Base-by-base conservation (phyloP, 92 coral and sea anemone species). In the Porites evermanni region DNA sequence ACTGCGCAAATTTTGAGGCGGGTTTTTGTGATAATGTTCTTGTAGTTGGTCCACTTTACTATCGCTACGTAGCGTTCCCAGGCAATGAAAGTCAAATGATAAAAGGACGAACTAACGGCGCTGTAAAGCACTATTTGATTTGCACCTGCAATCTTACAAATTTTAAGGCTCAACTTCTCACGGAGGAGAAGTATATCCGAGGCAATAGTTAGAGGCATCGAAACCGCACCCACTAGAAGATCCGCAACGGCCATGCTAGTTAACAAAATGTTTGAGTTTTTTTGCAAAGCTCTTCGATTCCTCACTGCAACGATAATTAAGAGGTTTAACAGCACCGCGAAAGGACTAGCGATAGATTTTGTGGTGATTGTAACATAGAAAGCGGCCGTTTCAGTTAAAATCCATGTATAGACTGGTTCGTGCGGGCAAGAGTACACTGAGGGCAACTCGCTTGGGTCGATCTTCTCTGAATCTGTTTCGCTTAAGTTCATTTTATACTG, bases 241-340 rank as follows among this genome's bases (percentile, higher is more conserved):
- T 82, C 86, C 1, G 79, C 79, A 7, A 47, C 86, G 29, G 86
- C 86, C 86, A 71, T 29, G 63, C 86, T 82, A 32, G 63, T 19
- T 9, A 71, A 21, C 63, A 82, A 50, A 47, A 72, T 72, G 71
- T 60, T 82, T 8, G 78, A 82, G 70, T 81, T 81, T 12, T 21
- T 72, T n/a, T 82, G 19, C 13, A 81, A 47, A 54, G 58, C 23
- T 72, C 16, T 72, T 20, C 59, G 65, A 32, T 23, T 69, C 1
- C 20, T 69, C 32, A 68, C 67, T 0, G 85, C 85, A 12, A 80
- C 21, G 75, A 80, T 80, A 11, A 68, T 53, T 10, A 80, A 53
- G n/a, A 80, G 4, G 76, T 80, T 69, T 10, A 80, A 51, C 8
- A 68, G 14, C 7, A 80, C 7, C 1, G 75, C 29, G 4, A 69